Evolutionary conservation across 1,140 invertebrate species (phyloP), one percentile per base, ranked within the genome.

Genomic region (Diorhabda carinulata): DNA sequence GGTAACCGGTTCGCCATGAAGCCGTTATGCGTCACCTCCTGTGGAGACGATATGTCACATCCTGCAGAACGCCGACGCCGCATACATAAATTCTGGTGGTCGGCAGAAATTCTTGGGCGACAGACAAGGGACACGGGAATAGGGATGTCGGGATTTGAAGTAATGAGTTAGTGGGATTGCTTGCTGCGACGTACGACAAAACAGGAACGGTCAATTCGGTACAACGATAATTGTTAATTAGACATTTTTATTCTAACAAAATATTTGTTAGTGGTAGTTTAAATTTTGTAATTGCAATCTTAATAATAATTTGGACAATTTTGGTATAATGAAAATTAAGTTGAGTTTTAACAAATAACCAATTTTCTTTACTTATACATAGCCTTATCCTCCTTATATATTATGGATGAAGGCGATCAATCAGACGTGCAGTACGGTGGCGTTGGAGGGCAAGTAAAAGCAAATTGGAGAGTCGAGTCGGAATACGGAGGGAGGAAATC

Each of bases 51-150:
- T 52, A n/a, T 52, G 47, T 52, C 47, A 52, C 47, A 52, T 52
- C 47, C 47, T 52, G 47, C 47, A 52, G 47, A n/a, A 52, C 47
- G 47, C 47, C 47, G n/a, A 52, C 47, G 47, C 47, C 47, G 47
- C 47, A 52, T 52, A 52, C 47, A 52, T 52, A 52, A 52, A 52
- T 52, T n/a, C 47, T 52, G n/a, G 47, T 52, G 47, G 47, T 52
- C 47, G 47, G 3, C 47, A 52, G 47, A n/a, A 52, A 52, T 52
- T 52, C 47, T 52, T 52, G 47, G 47, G 47, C 47, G 47, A 52
- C 47, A 52, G 47, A 52, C 47, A 52, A 52, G 47, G 47, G 47
- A 52, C 47, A 52, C 6, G 47, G 47, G 47, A 52, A 52, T 52
- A 8, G 47, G 47, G 47, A 52, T 52, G 47, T 52, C 47, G 47